Conservation (phyloP, 2,113 vertebrate genomes). For the Sclerurus mexicanus region DNA sequence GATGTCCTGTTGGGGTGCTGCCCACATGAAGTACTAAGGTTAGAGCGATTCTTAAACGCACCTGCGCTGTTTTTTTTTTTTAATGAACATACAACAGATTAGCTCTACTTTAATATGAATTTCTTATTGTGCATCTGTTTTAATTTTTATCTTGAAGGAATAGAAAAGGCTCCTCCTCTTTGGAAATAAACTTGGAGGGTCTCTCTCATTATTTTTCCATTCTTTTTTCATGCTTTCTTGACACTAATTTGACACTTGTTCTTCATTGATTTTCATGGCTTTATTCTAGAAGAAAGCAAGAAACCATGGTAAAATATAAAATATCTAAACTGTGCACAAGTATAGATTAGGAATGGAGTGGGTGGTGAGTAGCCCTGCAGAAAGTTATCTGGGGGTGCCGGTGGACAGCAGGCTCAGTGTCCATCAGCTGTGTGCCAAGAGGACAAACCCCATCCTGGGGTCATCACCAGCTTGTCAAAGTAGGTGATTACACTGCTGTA, state of each 20-base stretch:
- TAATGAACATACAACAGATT: not conserved
- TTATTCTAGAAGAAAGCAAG: not conserved
- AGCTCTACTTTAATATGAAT: not conserved
- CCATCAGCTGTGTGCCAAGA: not conserved
- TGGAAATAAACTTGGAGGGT: not conserved
- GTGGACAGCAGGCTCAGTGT: not conserved
- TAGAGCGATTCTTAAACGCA: not conserved
- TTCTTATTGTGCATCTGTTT: not conserved
- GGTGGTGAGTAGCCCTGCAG: not conserved
- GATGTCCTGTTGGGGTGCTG: accelerated
- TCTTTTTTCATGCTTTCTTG: not conserved
- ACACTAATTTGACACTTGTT: not conserved
- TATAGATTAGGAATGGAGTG: not conserved
- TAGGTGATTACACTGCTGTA: not conserved
- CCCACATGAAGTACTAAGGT: not conserved
- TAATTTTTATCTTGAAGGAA: not conserved
- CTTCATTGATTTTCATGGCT: not conserved
- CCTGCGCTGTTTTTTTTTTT: not conserved
- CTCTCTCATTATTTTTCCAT: not conserved
- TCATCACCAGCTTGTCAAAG: not conserved
- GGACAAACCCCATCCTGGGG: not conserved
- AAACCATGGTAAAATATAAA: not conserved
- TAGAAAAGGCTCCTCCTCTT: not conserved
- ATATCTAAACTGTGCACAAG: accelerated
- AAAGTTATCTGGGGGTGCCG: not conserved